phyloP scores from a whole-genome alignment of 2,888 invertebrate species.

The Aphodius sticticus region DNA sequence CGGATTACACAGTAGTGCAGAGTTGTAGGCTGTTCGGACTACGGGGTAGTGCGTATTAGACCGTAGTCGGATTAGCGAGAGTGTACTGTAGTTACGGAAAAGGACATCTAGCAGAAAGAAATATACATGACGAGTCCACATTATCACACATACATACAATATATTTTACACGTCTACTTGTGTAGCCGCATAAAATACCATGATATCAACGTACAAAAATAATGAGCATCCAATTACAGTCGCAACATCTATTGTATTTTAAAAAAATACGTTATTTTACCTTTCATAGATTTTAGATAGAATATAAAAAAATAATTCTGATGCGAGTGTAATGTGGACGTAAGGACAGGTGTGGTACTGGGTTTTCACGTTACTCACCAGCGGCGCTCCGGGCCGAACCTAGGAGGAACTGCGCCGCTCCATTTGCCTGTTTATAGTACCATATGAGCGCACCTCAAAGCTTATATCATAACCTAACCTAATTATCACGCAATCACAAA shows the following conservation, averaged over 20 bases:
- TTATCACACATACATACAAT: background rate
- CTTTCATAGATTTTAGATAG: background rate
- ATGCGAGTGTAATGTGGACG: slow-evolving; percentile 47
- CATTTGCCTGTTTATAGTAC: slow-evolving; percentile 62
- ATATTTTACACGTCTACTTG: background rate
- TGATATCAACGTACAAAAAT: background rate
- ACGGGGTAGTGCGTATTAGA: too few relatives aligned
- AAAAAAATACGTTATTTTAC: background rate
- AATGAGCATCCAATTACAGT: slow-evolving; percentile 4
- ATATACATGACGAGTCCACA: background rate
- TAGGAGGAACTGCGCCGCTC: slow-evolving; percentile 60
- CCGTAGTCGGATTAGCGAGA: too few relatives aligned
- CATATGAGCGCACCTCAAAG: slow-evolving; percentile 59
- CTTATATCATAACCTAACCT: slow-evolving; percentile 40
- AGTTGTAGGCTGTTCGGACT: too few relatives aligned
- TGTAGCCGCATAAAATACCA: background rate
- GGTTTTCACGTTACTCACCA: slow-evolving; percentile 58
- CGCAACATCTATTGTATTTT: background rate
- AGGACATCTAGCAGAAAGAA: background rate
- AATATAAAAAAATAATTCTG: background rate
- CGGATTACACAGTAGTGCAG: too few relatives aligned
- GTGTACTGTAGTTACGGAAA: too few relatives aligned
- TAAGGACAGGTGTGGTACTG: slow-evolving; percentile 48
- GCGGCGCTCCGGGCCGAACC: slow-evolving; percentile 60
- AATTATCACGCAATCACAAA: slow-evolving; percentile 31